These are phyloP conservation scores for Cephalopterus ornatus DNA, from an alignment of 2,113 vertebrate genomes.

Conservation along the genomic window DNA sequence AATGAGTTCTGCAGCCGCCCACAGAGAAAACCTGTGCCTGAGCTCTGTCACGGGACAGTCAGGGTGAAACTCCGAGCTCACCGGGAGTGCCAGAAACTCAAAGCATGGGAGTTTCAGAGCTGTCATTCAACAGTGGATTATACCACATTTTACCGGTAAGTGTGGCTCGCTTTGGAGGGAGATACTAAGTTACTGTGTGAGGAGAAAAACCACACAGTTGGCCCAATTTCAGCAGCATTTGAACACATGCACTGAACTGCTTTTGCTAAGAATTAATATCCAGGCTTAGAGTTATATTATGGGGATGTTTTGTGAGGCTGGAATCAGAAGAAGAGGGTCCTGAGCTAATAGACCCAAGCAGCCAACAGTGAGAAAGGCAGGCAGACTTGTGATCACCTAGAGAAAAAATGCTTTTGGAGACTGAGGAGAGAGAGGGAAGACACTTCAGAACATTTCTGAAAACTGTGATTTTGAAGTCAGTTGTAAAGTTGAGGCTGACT, in stretches of 20 bases:
- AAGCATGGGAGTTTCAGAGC: conserved; percentile 92
- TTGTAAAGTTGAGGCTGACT: background rate
- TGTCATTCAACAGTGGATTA: conserved; percentile 93
- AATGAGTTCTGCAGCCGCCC: conserved; percentile 88
- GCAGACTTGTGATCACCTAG: background rate
- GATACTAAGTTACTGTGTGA: background rate
- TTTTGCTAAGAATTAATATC: background rate
- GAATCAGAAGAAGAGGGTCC: background rate
- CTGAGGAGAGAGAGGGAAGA: background rate
- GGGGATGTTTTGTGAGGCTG: background rate
- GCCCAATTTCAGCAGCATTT: background rate
- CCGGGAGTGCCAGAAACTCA: conserved; percentile 94
- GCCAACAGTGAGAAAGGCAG: background rate
- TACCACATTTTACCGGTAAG: conserved; percentile 87
- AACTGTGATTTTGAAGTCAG: background rate
- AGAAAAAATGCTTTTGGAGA: background rate
- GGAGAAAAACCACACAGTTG: background rate
- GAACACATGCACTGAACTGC: background rate
- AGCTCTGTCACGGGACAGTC: conserved; percentile 87
- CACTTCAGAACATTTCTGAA: background rate
- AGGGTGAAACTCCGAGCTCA: conserved; percentile 93
- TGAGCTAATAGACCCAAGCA: background rate
- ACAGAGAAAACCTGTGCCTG: conserved; percentile 77
- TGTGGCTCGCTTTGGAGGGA: background rate
- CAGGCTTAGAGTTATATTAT: background rate